phyloP scores from a whole-genome alignment of 2,113 vertebrate genomes.

The Hydrochoerus hydrochaeris region DNA sequence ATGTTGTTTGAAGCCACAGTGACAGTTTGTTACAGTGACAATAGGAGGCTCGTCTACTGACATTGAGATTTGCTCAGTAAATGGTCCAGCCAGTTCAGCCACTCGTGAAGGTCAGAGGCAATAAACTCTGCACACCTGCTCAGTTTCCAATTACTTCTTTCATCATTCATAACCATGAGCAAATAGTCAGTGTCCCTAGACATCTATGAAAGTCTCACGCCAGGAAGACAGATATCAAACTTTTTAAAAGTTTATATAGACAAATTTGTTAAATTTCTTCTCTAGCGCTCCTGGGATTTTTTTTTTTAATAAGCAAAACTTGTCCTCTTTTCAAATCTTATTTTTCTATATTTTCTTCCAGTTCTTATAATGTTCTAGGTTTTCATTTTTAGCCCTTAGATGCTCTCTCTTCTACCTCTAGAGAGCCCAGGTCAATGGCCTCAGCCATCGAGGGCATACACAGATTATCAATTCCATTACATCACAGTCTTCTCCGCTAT shows the following conservation, averaged over 20 bases:
- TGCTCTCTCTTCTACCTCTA: not conserved
- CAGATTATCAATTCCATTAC: not conserved
- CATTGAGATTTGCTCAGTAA: not conserved
- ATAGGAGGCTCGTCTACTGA: not conserved
- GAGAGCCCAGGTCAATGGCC: not conserved
- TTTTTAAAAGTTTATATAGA: not conserved
- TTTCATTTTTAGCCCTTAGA: not conserved
- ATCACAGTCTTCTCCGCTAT: not conserved
- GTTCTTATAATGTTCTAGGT: not conserved
- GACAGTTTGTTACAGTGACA: not conserved
- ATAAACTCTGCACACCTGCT: not conserved
- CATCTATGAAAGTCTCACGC: not conserved
- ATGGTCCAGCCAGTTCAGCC: not conserved
- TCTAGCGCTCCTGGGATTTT: not conserved
- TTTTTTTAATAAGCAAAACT: constrained; percentile 7
- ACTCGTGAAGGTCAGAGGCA: not conserved
- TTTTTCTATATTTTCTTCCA: constrained; percentile 8
- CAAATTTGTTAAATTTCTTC: constrained; percentile 26
- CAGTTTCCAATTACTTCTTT: not conserved
- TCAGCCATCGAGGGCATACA: not conserved
- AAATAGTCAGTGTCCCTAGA: not conserved
- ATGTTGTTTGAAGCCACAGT: not conserved
- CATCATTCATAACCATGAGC: not conserved
- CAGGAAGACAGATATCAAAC: not conserved
- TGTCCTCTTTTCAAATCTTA: not conserved